Base-by-base conservation (phyloP, 2,113 vertebrate species). In the Boleophthalmus pectinirostris region DNA sequence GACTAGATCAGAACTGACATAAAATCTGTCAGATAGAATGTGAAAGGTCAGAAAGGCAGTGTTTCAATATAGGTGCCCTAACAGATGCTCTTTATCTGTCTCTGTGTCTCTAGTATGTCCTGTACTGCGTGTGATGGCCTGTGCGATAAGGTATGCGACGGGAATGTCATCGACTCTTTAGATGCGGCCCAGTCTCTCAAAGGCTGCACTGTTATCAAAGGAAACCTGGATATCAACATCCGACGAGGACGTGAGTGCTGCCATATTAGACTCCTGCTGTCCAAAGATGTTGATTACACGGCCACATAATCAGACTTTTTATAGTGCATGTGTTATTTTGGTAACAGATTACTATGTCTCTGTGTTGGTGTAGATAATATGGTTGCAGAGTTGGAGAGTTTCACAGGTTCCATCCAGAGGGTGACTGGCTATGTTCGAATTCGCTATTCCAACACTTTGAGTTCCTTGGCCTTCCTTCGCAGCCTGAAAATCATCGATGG, bases 221-320 rank as follows among this genome's bases (percentile, higher is more conserved):
- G 98, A 70, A 97, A 97, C 87, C 85, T 99, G 85, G 94, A 97
- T 69, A 98, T 99, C 88, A 98, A 97, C 89, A 99, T 99, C 93
- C 96, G 96, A 5, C 92, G 96, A 75, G 98, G 97, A 88, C 96
- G 97, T 99, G 79, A 97, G 98, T 98, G 85, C 70, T n/a, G 65
- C 66, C 58, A 66, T 1, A 16, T 12, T 64, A 23, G 43, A 24
- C 6, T 66, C 11, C 63, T 65, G 20, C 63, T 61, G 6, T 25
- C 5, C 57, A 60, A 60, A 23, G 57, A 60, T 15, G 24, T 18
- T 64, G 33, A 38, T 38, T 38, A 64, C 3, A 18, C 9, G 20
- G 13, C 3, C 33, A 64, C 18, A 38, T 64, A 38, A 38, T 64
- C 61, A 38, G 7, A 64, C 38, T 43, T 43, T 43, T 64, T 3